These are phyloP conservation scores for Augochlora pura DNA, from an alignment of 1,140 invertebrate genomes.

Conservation along the genomic window DNA sequence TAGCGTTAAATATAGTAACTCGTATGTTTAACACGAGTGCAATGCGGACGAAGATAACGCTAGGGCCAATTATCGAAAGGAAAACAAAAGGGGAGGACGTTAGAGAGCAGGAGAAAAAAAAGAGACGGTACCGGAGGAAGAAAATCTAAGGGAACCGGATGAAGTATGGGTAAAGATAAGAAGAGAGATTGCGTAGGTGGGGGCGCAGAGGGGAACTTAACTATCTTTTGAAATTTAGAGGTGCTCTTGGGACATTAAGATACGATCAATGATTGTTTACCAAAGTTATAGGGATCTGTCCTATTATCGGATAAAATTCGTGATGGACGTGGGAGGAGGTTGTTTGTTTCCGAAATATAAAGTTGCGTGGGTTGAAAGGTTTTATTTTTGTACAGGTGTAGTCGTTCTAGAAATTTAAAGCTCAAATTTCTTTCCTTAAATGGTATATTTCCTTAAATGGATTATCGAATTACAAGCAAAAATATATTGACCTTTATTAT, in stretches of 20 bases:
- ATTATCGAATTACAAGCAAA: too few relatives aligned
- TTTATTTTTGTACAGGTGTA: too few relatives aligned
- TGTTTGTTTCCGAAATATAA: neutral
- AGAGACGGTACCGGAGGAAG: slow-evolving; percentile 11
- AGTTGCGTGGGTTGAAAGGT: too few relatives aligned
- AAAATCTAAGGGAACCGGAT: neutral
- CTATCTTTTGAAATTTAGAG: slow-evolving; percentile 5
- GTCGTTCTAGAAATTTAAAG: too few relatives aligned
- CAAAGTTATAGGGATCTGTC: neutral
- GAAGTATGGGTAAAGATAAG: slow-evolving; percentile 1
- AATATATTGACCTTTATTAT: too few relatives aligned
- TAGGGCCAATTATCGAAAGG: neutral
- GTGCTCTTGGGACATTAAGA: neutral
- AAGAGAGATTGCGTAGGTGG: neutral
- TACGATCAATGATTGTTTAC: slow-evolving; percentile 1
- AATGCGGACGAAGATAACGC: neutral
- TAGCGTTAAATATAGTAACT: too few relatives aligned
- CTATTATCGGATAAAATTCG: neutral
- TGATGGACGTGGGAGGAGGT: too few relatives aligned
- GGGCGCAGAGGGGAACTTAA: neutral
- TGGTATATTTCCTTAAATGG: too few relatives aligned
- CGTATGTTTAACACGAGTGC: too few relatives aligned
- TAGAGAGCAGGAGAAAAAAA: neutral
- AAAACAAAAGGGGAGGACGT: neutral
- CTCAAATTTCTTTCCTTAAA: too few relatives aligned